phyloP scores from a whole-genome alignment of 2,888 invertebrate genomes.

The Bombylius discolor region DNA sequence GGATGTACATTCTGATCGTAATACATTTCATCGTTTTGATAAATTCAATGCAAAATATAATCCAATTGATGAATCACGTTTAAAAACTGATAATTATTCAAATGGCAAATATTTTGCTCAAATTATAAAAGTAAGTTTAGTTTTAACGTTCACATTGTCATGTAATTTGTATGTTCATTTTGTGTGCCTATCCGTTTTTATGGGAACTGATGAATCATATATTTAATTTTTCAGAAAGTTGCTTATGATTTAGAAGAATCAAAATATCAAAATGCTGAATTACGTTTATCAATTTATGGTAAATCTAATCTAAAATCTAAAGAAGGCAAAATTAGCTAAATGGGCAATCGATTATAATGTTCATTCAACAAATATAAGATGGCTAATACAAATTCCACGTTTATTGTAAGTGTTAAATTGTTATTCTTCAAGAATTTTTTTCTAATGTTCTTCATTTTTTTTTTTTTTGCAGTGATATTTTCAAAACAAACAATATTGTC shows the following conservation, averaged over 20 bases:
- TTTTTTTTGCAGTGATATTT: constrained; percentile 69
- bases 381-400: constrained; percentile 95
- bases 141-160: too few relatives aligned
- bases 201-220: not conserved
- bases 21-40: constrained; percentile 98
- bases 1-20: constrained; percentile 95
- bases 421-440: too few relatives aligned
- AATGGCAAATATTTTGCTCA: constrained; percentile 95
- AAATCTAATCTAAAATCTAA: constrained; percentile 82
- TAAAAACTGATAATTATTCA: constrained; percentile 98
- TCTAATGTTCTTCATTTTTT: too few relatives aligned
- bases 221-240: constrained; percentile 56
- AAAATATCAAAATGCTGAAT: constrained; percentile 96
- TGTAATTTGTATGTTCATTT: too few relatives aligned
- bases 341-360: constrained; percentile 93
- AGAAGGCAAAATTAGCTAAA: constrained; percentile 93
- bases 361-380: constrained; percentile 90
- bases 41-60: constrained; percentile 99
- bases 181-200: too few relatives aligned
- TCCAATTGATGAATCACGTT: constrained; percentile 89
- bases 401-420: constrained; percentile 63
- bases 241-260: constrained; percentile 93
- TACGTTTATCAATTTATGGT: constrained; percentile 93
- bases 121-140: constrained; percentile 69
- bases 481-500: constrained; percentile 88